Evolutionary conservation across 2,113 vertebrate genomes (phyloP), one percentile per base, ranked within the genome.

Genomic region (Pionites leucogaster): DNA sequence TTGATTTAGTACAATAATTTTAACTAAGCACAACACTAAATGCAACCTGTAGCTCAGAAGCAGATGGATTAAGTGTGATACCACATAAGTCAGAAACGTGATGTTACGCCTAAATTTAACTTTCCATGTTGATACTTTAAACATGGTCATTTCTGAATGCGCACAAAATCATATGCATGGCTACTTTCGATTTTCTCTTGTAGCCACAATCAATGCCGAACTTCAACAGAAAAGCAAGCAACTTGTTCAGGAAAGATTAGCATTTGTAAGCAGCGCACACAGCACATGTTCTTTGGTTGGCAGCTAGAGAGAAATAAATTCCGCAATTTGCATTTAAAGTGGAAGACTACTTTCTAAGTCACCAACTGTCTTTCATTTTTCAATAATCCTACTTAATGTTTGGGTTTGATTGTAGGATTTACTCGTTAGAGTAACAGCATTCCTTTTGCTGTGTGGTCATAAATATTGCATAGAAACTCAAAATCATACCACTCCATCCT

Each of bases 1-100:
- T 93, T 88, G 75, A 87, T 94, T 94, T 89, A 94, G 37, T 41
- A 60, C 84, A 85, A 89, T 82, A 78, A 80, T 90, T 96, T 82
- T 90, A 91, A 87, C 84, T 87, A 86, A 80, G 64, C 41, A 50
- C 55, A 90, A 83, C 8, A 44, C 78, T 76, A 90, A 96, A 85
- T 3, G 12, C 84, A 82, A 79, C 70, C 75, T 82, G 75, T 22
- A 17, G 49, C 69, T 95, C 70, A 77, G 63, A 69, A 5, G 9
- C 50, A 72, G 67, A 82, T 60, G 59, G 82, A 85, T 62, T 82
- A 82, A 86, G 28, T 3, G 6, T 72, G 49, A 88, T 90, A 82
- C 15, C 7, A 10, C 53, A 68, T 82, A 78, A 82, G 44, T 57
- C 37, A 57, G 63, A 18, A 92, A 82, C 28, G 33, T 5, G 33